phyloP scores from a whole-genome alignment of 2,888 invertebrate genomes.

The Pelosia muscerda region DNA sequence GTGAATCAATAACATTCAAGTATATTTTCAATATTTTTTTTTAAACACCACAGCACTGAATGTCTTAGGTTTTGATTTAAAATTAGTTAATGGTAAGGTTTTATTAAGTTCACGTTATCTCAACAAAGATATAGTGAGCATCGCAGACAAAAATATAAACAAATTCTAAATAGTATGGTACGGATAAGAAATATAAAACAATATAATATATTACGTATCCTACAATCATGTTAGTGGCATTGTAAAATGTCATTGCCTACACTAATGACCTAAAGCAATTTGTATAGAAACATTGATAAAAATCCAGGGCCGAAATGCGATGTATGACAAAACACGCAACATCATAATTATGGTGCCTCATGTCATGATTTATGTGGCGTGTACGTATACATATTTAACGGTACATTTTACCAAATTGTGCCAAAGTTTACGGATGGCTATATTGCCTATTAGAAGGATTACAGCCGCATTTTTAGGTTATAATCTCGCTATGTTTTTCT shows the following conservation, averaged over 20 bases:
- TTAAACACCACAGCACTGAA: too few species aligned
- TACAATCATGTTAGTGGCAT: slow-evolving; percentile 32
- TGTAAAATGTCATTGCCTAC: slow-evolving; percentile 48
- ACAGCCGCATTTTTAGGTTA: slow-evolving; percentile 3
- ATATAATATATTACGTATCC: neutral
- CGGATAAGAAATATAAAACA: neutral
- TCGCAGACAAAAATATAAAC: too few species aligned
- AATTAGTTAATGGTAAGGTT: too few species aligned
- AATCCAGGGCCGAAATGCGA: slow-evolving; percentile 66
- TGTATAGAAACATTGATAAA: slow-evolving; percentile 70
- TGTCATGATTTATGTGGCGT: slow-evolving; percentile 62
- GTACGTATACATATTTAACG: slow-evolving; percentile 48
- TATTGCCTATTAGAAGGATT: neutral
- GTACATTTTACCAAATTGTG: slow-evolving; percentile 28
- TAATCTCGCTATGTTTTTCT: too few species aligned
- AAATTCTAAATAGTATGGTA: neutral
- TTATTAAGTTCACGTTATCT: too few species aligned
- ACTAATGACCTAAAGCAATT: slow-evolving; percentile 64
- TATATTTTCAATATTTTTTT: neutral
- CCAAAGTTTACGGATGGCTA: neutral
- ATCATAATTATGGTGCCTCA: slow-evolving; percentile 72
- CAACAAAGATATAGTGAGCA: too few species aligned
- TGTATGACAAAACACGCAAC: slow-evolving; percentile 77
- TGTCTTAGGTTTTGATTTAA: too few species aligned
- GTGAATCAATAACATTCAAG: neutral